Evolutionary conservation across 2,113 vertebrate species (phyloP).

Genomic region (Embiotoca jacksoni): DNA sequence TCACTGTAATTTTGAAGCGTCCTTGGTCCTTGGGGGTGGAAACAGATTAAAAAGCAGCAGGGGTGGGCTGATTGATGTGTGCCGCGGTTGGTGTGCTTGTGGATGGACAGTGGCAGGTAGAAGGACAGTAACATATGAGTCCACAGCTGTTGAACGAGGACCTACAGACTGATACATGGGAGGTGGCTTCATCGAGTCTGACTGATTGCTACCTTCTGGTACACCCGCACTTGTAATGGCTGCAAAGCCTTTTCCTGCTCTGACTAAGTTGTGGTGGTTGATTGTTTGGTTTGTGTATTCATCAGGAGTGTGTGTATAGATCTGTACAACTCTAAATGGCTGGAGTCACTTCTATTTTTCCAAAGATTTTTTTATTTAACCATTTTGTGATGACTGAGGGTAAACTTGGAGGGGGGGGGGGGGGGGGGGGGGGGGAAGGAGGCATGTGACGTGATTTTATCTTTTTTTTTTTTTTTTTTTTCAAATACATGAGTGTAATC

Average conservation of each 20-base stretch:
- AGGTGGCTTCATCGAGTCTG: constrained; percentile 40
- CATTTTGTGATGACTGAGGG: too few relatives aligned
- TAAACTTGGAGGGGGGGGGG: too few relatives aligned
- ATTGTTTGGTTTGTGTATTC: constrained; percentile 21
- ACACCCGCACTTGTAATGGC: constrained; percentile 40
- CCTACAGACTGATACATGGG: constrained; percentile 59
- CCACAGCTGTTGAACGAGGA: constrained; percentile 65
- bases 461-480: too few relatives aligned
- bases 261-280: constrained; percentile 8
- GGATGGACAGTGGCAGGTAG: constrained; percentile 73
- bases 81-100: constrained; percentile 25
- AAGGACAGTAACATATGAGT: constrained; percentile 70
- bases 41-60: constrained; percentile 78
- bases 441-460: too few relatives aligned
- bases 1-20: constrained; percentile 75
- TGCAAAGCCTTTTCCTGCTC: not conserved
- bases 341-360: too few relatives aligned
- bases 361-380: too few relatives aligned
- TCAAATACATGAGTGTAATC: too few relatives aligned
- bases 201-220: constrained; percentile 65
- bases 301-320: not conserved
- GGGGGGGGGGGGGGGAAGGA: too few relatives aligned
- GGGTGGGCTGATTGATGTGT: constrained; percentile 75
- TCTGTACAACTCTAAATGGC: too few relatives aligned
- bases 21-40: constrained; percentile 57